phyloP scores from a whole-genome alignment of 1,140 invertebrate genomes.

The Lordiphosa clarofinis region DNA sequence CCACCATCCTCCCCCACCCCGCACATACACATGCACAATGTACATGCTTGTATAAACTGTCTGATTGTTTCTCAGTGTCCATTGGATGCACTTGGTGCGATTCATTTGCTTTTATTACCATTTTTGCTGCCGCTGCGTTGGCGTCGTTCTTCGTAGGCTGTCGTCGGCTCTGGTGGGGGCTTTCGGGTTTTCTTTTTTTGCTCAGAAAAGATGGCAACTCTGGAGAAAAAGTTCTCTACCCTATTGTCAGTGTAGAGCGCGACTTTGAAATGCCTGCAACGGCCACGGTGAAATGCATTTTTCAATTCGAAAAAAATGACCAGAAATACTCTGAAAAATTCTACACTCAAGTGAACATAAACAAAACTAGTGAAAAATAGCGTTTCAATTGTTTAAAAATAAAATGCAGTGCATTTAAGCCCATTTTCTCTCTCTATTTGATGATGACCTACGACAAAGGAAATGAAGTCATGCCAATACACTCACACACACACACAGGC shows the following conservation, averaged over 20 bases:
- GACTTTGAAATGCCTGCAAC: slow-evolving; percentile 72
- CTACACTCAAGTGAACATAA: slow-evolving; percentile 9
- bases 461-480: slow-evolving; percentile 77
- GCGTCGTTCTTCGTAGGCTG: slow-evolving; percentile 30
- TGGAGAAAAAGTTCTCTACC: slow-evolving; percentile 75
- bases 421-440: slow-evolving; percentile 61
- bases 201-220: slow-evolving; percentile 50
- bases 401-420: slow-evolving; percentile 35
- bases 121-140: slow-evolving; percentile 45
- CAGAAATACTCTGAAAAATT: neutral
- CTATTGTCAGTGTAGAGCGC: slow-evolving; percentile 74
- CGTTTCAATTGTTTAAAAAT: slow-evolving; percentile 13
- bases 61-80: slow-evolving; percentile 17
- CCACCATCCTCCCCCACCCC: slow-evolving; percentile 8
- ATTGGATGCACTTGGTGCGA: slow-evolving; percentile 72
- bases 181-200: slow-evolving; percentile 24
- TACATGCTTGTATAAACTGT: slow-evolving; percentile 14
- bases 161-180: slow-evolving; percentile 29
- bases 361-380: neutral
- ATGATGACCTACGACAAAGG: slow-evolving; percentile 79
- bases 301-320: slow-evolving; percentile 23
- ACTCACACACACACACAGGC: slow-evolving; percentile 17
- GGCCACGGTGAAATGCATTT: slow-evolving; percentile 19
- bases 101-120: slow-evolving; percentile 75
- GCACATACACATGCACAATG: slow-evolving; percentile 14